phyloP scores from a whole-genome alignment of 2,797 vertebrate genomes.

The Acanthurus lineatus region DNA sequence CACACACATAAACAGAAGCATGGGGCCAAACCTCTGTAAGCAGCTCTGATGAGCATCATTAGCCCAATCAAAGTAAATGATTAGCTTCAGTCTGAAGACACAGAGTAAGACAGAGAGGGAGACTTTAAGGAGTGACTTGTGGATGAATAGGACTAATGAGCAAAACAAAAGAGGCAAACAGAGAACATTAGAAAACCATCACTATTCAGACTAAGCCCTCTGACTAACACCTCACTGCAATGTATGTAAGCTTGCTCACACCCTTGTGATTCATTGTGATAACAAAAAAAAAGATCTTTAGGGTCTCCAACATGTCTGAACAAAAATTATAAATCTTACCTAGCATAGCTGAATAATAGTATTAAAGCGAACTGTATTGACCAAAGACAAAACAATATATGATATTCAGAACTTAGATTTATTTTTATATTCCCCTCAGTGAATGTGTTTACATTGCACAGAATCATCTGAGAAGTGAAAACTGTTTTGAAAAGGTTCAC shows the following conservation, averaged over 20 bases:
- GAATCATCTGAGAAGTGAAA: too few relatives aligned
- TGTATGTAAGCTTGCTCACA: neutral
- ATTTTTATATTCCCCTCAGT: neutral
- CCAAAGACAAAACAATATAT: neutral
- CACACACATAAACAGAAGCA: neutral
- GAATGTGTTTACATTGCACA: neutral
- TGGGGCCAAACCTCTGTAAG: slow-evolving; percentile 31
- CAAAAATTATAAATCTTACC: neutral
- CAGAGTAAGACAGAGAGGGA: slow-evolving; percentile 16
- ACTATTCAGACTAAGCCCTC: neutral
- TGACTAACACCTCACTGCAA: neutral
- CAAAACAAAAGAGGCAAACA: slow-evolving; percentile 13
- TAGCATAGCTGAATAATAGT: neutral
- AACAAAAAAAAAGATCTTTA: neutral
- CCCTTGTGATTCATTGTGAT: neutral
- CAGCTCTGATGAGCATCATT: slow-evolving; percentile 56
- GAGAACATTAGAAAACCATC: slow-evolving; percentile 1
- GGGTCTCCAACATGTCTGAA: neutral
- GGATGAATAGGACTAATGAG: slow-evolving; percentile 23
- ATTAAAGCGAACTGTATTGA: neutral
- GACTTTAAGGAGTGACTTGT: slow-evolving; percentile 20
- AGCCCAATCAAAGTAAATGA: slow-evolving; percentile 64
- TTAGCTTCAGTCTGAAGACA: slow-evolving; percentile 40
- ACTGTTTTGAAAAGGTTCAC: too few relatives aligned
- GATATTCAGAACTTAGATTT: neutral